These are phyloP conservation scores for Cottoperca gobio DNA, from an alignment of 2,797 vertebrate species.

Conservation along the genomic window DNA sequence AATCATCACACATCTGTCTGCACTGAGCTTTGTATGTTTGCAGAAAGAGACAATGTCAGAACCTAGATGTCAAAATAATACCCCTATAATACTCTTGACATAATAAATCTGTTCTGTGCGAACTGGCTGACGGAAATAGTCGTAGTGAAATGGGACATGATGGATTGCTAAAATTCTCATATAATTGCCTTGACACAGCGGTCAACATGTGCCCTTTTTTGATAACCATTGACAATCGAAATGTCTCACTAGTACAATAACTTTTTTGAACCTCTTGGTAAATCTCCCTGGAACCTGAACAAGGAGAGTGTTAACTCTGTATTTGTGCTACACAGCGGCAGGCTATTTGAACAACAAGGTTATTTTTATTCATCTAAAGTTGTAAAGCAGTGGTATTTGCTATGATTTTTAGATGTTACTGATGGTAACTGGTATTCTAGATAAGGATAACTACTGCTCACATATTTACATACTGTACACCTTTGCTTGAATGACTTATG, in stretches of 20 bases:
- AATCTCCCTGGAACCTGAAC: slow-evolving; percentile 13
- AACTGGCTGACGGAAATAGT: background rate
- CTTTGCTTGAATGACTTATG: slow-evolving; percentile 35
- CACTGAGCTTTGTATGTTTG: slow-evolving; percentile 3
- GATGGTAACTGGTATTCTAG: background rate
- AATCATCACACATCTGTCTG: background rate
- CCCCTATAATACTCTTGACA: background rate
- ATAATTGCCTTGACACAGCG: slow-evolving; percentile 22
- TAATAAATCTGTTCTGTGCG: slow-evolving; percentile 6
- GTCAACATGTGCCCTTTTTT: slow-evolving; percentile 24
- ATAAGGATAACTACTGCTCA: background rate
- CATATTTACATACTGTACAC: slow-evolving; percentile 6
- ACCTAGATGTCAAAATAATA: background rate
- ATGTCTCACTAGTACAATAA: slow-evolving; percentile 3
- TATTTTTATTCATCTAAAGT: background rate
- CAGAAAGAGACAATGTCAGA: background rate
- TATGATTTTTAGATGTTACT: background rate
- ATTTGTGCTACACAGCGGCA: slow-evolving; percentile 21
- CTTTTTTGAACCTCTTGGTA: slow-evolving; percentile 13
- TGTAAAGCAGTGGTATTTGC: background rate
- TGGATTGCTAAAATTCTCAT: too few relatives aligned
- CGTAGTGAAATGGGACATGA: background rate
- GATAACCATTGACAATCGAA: slow-evolving; percentile 36
- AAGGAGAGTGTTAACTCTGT: slow-evolving; percentile 30
- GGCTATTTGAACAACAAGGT: slow-evolving; percentile 48